Percentiles rank a stretch among this genome's conserved stretches.
Conservation (phyloP, 37 sponge, comb jelly and placozoan species). For the Hexactinellida sp. region DNA sequence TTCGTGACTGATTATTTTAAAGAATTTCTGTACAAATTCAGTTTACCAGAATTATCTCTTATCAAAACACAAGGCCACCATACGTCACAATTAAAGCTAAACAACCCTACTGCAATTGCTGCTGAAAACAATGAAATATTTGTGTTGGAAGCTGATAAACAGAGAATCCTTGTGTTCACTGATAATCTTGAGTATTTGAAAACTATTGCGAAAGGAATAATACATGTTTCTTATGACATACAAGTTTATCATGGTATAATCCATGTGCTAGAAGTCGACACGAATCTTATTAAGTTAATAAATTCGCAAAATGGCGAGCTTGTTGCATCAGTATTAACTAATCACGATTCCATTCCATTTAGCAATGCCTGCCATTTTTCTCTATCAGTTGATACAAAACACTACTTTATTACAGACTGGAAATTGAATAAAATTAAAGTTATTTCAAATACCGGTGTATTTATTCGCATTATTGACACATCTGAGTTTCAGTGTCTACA, state of each 20-base stretch:
- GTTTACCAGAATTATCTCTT: neutral
- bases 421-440: neutral
- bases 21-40: neutral
- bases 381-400: neutral
- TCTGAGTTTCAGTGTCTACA: neutral
- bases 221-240: neutral
- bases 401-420: constrained; percentile 9
- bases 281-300: neutral
- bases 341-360: neutral
- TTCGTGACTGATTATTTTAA: neutral
- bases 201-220: neutral
- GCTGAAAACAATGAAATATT: neutral
- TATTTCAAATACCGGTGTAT: neutral
- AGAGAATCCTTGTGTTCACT: neutral
- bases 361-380: neutral
- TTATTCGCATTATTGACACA: neutral
- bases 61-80: neutral
- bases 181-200: neutral
- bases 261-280: neutral
- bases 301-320: neutral
- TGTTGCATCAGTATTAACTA: neutral
- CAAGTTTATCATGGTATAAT: neutral
- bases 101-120: neutral
- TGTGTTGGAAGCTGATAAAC: constrained; percentile 6
- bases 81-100: neutral